Evolutionary conservation across 1,140 invertebrate species (phyloP).

Genomic region (Belonocnema kinseyi): DNA sequence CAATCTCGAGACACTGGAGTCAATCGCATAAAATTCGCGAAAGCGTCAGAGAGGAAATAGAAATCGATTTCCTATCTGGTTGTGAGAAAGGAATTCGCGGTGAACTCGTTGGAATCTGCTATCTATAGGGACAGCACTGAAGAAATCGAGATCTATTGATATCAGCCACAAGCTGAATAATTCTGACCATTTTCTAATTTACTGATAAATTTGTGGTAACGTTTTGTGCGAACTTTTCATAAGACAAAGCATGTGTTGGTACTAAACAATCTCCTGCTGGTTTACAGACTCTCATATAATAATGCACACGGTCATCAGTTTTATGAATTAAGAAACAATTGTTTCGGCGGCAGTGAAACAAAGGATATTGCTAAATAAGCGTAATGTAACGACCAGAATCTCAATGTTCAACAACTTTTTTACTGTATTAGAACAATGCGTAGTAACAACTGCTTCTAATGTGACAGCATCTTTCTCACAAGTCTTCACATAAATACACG

Average conservation of each 20-base stretch:
- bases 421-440: background rate
- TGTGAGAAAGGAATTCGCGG: background rate
- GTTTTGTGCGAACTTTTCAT: too few relatives aligned
- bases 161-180: too few relatives aligned
- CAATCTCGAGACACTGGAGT: background rate
- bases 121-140: background rate
- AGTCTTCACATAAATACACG: background rate
- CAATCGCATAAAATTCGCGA: background rate
- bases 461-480: conserved; percentile 19
- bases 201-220: too few relatives aligned
- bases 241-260: too few relatives aligned
- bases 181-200: too few relatives aligned
- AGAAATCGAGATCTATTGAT: background rate
- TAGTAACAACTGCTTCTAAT: conserved; percentile 8
- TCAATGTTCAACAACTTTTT: background rate
- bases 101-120: background rate
- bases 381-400: conserved; percentile 6
- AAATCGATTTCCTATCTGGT: conserved; percentile 18
- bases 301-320: background rate
- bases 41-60: background rate
- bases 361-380: conserved; percentile 1
- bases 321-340: background rate
- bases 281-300: background rate
- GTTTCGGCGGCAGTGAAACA: background rate
- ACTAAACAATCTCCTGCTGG: background rate